Percentiles rank a stretch among this genome's conserved stretches.
These are phyloP conservation scores for Lacerta viridis DNA, from an alignment of 2,797 vertebrate genomes.

Conservation along the genomic window DNA sequence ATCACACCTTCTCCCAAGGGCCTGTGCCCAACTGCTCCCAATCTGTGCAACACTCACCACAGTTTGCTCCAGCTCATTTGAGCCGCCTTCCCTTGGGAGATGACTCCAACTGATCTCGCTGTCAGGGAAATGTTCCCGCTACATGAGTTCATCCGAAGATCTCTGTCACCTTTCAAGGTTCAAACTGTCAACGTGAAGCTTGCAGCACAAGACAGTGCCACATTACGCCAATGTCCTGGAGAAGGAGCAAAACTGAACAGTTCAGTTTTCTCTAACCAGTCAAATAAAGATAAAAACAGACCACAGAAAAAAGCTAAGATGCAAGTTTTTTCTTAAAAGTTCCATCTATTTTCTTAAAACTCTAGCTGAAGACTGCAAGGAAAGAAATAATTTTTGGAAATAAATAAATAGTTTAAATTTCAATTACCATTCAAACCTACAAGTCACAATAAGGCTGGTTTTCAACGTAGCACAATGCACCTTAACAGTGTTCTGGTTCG, in stretches of 20 bases:
- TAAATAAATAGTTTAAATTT: conserved; percentile 15
- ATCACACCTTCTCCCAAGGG: conserved; percentile 4
- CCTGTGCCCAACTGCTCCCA: conserved; percentile 16
- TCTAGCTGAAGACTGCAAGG: not conserved
- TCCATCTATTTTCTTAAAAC: conserved; percentile 6
- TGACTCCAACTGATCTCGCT: conserved; percentile 22
- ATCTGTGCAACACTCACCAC: not conserved
- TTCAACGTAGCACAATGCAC: not conserved
- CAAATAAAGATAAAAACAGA: conserved; percentile 14
- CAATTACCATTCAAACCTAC: not conserved
- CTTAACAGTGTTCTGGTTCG: not conserved
- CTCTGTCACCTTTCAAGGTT: not conserved
- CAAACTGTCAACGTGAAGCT: not conserved
- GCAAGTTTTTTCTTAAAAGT: not conserved
- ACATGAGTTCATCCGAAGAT: conserved; percentile 5
- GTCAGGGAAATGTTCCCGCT: conserved; percentile 20
- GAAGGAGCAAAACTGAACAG: not conserved
- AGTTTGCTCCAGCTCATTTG: conserved; percentile 37
- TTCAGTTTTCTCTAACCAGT: not conserved
- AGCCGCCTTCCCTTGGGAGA: conserved; percentile 27
- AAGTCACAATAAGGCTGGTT: not conserved
- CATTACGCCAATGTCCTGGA: not conserved
- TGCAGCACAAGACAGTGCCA: not conserved
- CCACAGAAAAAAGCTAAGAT: not conserved
- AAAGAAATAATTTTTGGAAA: not conserved